Evolutionary conservation across 1,140 invertebrate genomes (phyloP), one percentile per base, ranked within the genome.

Genomic region (Adelges cooleyi): DNA sequence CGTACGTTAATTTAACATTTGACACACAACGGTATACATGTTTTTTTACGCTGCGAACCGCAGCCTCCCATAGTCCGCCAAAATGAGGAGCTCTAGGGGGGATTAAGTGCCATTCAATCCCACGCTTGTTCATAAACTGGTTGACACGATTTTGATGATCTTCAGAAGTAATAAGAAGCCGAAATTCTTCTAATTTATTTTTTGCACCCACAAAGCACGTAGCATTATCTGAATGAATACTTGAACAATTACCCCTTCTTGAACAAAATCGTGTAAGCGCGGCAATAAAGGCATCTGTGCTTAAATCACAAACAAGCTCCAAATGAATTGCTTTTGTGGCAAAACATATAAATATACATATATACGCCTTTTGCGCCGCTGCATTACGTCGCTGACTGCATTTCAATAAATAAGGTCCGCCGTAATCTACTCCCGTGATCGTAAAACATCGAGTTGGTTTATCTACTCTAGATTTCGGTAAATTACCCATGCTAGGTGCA

Each of bases 31-130:
- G 66, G 17, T 65, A 59, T 4, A 77, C 65, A 66, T 75, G 74
- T 42, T 68, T 68, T 66, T 78, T 78, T 9, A 72, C 68, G 15
- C 68, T 68, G 69, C 74, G 75, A 0, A 79, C 71, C 0, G 68
- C 73, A 2, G 71, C 68, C 68, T 79, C 77, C 71, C 75, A 77
- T 18, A 76, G 25, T n/a, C 74, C 76, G 15, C 76, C 76, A 59
- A 78, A 75, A 70, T 77, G 73, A 3, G 74, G 72, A 11, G 73
- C 71, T 11, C 48, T 17, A 18, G 77, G 72, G 1, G 77, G 76
- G 65, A 74, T 76, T 66, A 78, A 77, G 36, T 75, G 59, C 75
- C 77, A 79, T 23, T 70, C 52, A 1, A 76, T 73, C n/a, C 66
- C 70, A 54, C 70, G 22, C 9, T 22, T 20, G 42, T 42, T 22